A percentile compares a stretch with the other conserved stretches of the same genome.
These are phyloP conservation scores for Rostratula benghalensis DNA, from an alignment of 2,113 vertebrate genomes.

Conservation along the genomic window DNA sequence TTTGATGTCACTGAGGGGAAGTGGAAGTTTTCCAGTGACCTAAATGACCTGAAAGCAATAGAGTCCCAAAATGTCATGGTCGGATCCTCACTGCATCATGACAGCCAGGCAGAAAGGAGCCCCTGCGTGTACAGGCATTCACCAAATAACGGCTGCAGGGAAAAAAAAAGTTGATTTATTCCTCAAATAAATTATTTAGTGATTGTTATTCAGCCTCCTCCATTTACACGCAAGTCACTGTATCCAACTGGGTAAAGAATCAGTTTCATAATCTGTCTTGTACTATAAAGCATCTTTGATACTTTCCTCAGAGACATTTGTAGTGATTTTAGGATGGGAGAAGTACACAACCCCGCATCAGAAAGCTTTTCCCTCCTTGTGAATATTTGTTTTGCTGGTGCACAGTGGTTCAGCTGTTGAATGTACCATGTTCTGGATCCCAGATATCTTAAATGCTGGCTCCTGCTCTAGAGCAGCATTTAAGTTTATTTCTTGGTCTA, in stretches of 20 bases:
- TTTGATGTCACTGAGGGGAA: background rate
- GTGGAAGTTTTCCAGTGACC: background rate
- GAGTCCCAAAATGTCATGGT: background rate
- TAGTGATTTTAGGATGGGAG: background rate
- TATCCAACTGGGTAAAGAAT: conserved; percentile 12
- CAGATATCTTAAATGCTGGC: background rate
- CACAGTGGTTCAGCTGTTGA: background rate
- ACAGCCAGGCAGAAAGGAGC: background rate
- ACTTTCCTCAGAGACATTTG: conserved; percentile 17
- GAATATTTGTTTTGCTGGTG: background rate
- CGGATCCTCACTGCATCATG: background rate
- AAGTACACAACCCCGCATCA: background rate
- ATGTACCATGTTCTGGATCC: background rate
- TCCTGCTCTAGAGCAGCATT: background rate
- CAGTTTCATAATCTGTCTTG: background rate
- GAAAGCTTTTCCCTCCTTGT: background rate
- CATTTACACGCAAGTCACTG: background rate
- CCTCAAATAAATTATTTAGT: conserved; percentile 33
- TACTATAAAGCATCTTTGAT: conserved; percentile 21
- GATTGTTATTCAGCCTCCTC: background rate
- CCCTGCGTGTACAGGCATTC: background rate
- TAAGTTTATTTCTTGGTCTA: background rate
- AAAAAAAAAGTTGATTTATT: background rate
- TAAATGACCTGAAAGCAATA: background rate
- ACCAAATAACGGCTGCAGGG: background rate